Evolutionary conservation across 1,140 invertebrate genomes (phyloP), one percentile per base, ranked within the genome.

Genomic region (Lithobius niger): DNA sequence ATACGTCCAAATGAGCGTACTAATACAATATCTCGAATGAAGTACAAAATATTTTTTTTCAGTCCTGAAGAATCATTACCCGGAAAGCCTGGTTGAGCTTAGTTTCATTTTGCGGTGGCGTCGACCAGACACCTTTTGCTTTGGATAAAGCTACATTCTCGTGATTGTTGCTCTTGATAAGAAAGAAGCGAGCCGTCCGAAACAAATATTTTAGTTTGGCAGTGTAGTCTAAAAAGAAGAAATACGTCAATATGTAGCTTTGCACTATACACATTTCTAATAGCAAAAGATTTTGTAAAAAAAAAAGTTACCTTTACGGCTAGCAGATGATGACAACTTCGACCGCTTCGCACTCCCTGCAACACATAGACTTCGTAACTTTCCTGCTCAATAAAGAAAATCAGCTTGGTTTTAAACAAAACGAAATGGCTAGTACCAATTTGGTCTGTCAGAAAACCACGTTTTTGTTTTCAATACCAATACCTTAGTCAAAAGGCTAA

Each of bases 91-190:
- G 86, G 72, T 96, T 97, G 22, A 97, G 76, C 72, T 94, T 95
- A 1, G 85, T 82, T 76, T 98, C 94, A 74, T 98, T 98, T 70
- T 93, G 90, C 16, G 91, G 92, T 52, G 95, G 79, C 3, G 95
- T 97, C 10, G 93, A 96, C 95, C 94, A 98, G 2, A 97, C 93
- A 58, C 89, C 90, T 76, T 90, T 95, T 0, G 82, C 83, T 73
- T 97, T 97, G 1, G 93, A 93, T 25, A 97, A 65, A 22, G 85
- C 84, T 26, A 98, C 84, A 74, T 98, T 98, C 71, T 97, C 94
- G 57, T 86, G 85, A 74, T 97, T 97, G 71, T 97, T 97, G 44
- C 92, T 96, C 72, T 97, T 97, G 59, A 98, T 96, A 22, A 97
- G 79, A 74, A 97, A 98, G 76, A 94, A 97, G 60, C 91, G 79